These are phyloP conservation scores for Lordiphosa mommai DNA, from an alignment of 1,140 invertebrate species.

Conservation along the genomic window DNA sequence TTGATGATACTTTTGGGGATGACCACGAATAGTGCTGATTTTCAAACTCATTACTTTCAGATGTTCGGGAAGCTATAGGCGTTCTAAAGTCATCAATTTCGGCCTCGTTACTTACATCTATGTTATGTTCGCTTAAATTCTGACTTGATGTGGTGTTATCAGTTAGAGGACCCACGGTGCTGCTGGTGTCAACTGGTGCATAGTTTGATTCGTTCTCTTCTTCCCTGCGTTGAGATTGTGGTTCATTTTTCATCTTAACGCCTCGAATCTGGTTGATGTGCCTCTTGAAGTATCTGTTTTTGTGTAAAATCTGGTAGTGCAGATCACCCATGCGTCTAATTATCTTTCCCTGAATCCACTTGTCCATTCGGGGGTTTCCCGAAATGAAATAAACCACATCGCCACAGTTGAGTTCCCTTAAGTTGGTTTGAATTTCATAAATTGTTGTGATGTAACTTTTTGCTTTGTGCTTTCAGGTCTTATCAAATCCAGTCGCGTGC, in stretches of 20 bases:
- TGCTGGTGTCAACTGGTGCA: not conserved
- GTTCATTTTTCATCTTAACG: too few relatives aligned
- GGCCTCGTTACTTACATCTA: too few relatives aligned
- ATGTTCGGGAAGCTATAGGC: not conserved
- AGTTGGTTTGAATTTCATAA: not conserved
- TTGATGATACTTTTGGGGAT: not conserved
- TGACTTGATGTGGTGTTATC: too few relatives aligned
- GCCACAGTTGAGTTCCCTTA: not conserved
- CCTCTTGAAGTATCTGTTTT: not conserved
- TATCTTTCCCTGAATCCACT: conserved; percentile 1
- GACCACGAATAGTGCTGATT: not conserved
- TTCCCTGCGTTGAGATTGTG: not conserved
- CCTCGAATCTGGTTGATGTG: conserved; percentile 2
- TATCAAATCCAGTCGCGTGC: not conserved
- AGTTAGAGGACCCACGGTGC: not conserved
- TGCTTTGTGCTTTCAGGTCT: not conserved
- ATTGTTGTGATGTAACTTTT: not conserved
- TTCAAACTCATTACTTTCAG: too few relatives aligned
- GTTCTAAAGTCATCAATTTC: too few relatives aligned
- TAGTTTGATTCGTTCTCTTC: not conserved
- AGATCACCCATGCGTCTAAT: conserved; percentile 5
- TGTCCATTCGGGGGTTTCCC: conserved; percentile 8
- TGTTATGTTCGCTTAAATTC: too few relatives aligned
- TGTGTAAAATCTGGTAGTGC: conserved; percentile 1
- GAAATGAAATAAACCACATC: conserved; percentile 3